Base-by-base conservation (phyloP, 2,113 vertebrate species). In the Gyps fulvus region DNA sequence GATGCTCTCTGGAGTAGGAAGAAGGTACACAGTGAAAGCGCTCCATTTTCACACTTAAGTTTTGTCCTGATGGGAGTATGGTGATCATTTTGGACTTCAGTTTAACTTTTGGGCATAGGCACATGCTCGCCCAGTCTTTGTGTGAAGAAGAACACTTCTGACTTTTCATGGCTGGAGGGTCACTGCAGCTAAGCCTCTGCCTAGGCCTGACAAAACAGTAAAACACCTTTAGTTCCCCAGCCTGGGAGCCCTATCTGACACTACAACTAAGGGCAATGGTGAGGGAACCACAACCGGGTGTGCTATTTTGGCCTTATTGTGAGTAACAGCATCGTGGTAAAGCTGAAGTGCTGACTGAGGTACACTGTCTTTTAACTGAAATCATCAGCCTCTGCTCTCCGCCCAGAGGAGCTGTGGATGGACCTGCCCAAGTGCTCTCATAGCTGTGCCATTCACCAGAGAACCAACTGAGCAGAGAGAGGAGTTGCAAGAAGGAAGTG, bases 271-370 rank as follows among this genome's bases (percentile, higher is more conserved):
- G 13, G 63, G 38, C 43, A 82, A 11, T 21, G 43, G 10, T 22
- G 42, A 67, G 16, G 25, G 13, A 21, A 78, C 17, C 36, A 59
- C 9, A 29, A 1, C 2, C 0, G 0, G 2, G 8, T 31, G 26
- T 78, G n/a, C 19, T 73, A 0, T 65, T 73, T 61, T 50, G n/a
- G 80, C 38, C 47, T 59, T 57, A 34, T 40, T 17, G n/a, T 18
- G 18, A 66, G 18, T 49, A 80, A 58, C 29, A 67, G 42, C 29
- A 43, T 4, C 0, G 2, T 55, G 34, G 43, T 50, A 36, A 63
- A 90, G 49, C 40, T 72, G 43, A 69, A 61, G 31, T 18, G 17
- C 20, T 81, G 73, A 31, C 3, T 31, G 34, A 93, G 49, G 8
- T 59, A 20, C 0, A 0, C 10, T 65, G 22, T 20, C 34, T 87